Evolutionary conservation across 1,140 invertebrate genomes (phyloP), one percentile per base, ranked within the genome.

Genomic region (Asobara japonica): DNA sequence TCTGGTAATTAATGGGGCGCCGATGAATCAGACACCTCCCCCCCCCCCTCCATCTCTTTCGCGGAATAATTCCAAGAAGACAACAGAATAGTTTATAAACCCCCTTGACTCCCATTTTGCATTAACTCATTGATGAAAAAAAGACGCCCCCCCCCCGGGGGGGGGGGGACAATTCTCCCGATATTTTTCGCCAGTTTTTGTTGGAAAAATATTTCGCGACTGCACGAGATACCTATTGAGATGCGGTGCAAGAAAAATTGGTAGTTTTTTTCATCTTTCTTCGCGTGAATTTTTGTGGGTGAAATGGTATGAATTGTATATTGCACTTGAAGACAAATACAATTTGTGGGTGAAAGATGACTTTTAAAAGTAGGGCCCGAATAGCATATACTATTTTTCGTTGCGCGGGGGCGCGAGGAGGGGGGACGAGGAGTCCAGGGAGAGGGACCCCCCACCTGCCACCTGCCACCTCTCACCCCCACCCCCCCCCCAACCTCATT

Each of bases 31-130:
- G n/a, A 73, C 81, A 78, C 51, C 51, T 56, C 22, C 41, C 10
- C n/a, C 11, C 41, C 41, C 41, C 11, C 41, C n/a, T 13, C 41
- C 41, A 45, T 56, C 51, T 56, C 51, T 27, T 56, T 31, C 25
- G 71, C 72, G 78, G 82, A 84, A 86, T 86, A 87, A 87, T 87
- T 83, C 83, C 82, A 86, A 87, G 84, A 81, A 87, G 86, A 86
- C 84, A 87, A 86, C 85, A 86, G 85, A 87, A 87, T 87, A 86
- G 86, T 87, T 87, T 84, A 86, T 86, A 87, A 87, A 86, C 83
- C 81, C 76, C n/a, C 74, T 41, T 79, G 80, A 78, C 82, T 82
- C 62, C 72, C 72, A 60, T 68, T 62, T 11, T 33, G 29, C 18
- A 56, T 56, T 56, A 27, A 11, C 51, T 10, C 10, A 56, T 25